Base-by-base conservation (phyloP, 2,888 invertebrate species). In the Achlya flavicornis region DNA sequence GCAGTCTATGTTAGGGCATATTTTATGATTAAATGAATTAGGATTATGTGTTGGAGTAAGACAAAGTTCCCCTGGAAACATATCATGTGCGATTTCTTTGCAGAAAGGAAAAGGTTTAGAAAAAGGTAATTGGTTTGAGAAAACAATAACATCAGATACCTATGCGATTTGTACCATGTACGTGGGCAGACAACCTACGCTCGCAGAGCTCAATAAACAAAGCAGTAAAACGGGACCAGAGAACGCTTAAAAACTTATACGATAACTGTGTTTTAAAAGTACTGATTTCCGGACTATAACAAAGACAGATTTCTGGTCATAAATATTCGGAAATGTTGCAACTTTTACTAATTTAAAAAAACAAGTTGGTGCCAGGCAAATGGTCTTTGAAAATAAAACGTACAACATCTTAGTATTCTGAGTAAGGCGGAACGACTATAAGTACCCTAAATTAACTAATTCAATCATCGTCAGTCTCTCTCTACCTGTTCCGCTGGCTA, bases 151-250 rank as follows among this genome's bases (percentile, higher is more conserved):
- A 19, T 19, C 10, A 16, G 16, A 10, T 53, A 53, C 2, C 6
- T 48, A 7, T 48, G 19, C 19, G 19, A 10, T 53, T 19, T 53
- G 53, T 53, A 53, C 16, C 4, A 19, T 53, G 1, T 38, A 3
- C 35, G 16, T 59, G 58, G 58, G 58, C 38, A 10, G 58, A 10
- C 35, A 59, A 16, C 16, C 58, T 59, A 59, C 58, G 38, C 38
- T 38, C 38, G 38, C 12, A 14, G 58, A 59, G 14, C 53, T 53
- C 38, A 38, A 58, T 58, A 58, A 59, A 59, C 38, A 59, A 58
- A 38, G 58, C 38, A 38, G 59, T 16, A 35, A 35, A 58, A 10
- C 58, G 38, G n/a, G 35, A 26, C 35, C 58, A 35, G 14, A 35
- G 16, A 33, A 35, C 16, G 35, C 16, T 16, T 35, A 35, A 58